These are phyloP conservation scores for Tenodera sinensis DNA, from an alignment of 2,888 invertebrate species.

Conservation along the genomic window DNA sequence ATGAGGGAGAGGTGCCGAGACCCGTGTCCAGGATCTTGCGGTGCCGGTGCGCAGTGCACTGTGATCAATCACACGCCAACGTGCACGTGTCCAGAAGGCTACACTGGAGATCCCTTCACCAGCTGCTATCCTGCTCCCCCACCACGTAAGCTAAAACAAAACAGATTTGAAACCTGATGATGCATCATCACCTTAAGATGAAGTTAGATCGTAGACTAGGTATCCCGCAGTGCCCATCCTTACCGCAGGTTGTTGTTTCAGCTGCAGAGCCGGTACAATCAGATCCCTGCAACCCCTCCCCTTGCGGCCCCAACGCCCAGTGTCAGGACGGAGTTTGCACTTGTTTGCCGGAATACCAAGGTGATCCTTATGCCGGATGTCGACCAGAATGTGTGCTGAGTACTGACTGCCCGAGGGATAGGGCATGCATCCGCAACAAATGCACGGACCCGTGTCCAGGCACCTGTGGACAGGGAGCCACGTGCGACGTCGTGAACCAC, in stretches of 20 bases:
- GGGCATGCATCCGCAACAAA: conserved; percentile 69
- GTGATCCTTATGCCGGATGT: conserved; percentile 64
- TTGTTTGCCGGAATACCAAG: conserved; percentile 49
- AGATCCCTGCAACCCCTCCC: conserved; percentile 58
- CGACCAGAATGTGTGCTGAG: conserved; percentile 75
- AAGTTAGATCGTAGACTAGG: neutral
- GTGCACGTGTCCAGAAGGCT: conserved; percentile 64
- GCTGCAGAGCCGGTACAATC: conserved; percentile 39
- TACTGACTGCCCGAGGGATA: conserved; percentile 64
- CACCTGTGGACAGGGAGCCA: conserved; percentile 68
- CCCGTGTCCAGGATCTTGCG: conserved; percentile 40
- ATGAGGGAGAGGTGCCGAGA: conserved; percentile 39
- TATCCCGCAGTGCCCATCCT: neutral
- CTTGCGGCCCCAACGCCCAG: conserved; percentile 53
- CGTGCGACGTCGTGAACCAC: conserved; percentile 72
- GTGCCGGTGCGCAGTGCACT: conserved; percentile 38
- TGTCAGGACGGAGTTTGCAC: conserved; percentile 54
- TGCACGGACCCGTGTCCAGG: conserved; percentile 69
- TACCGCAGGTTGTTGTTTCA: conserved; percentile 11
- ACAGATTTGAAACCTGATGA: neutral
- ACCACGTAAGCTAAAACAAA: conserved; percentile 15
- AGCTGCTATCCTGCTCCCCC: conserved; percentile 30
- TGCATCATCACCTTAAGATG: neutral
- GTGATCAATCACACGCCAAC: conserved; percentile 65
- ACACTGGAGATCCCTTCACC: conserved; percentile 68